phyloP scores from a whole-genome alignment of 2,113 vertebrate genomes.

The Syngnathus scovelli region DNA sequence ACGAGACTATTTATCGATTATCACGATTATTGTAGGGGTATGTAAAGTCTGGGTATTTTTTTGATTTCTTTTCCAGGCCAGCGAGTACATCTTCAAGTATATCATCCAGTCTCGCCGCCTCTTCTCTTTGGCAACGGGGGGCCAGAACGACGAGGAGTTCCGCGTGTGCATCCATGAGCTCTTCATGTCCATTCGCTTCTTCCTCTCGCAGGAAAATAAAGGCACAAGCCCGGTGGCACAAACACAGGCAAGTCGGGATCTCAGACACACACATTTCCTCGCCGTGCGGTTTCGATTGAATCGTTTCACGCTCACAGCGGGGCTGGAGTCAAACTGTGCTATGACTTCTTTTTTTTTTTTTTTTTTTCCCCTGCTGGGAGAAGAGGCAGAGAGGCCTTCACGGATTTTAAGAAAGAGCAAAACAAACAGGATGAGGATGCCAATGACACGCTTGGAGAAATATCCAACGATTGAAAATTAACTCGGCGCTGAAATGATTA shows the following conservation, averaged over 20 bases:
- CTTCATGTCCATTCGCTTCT: constrained; percentile 97
- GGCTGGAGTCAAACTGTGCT: constrained; percentile 30
- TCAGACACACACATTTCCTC: neutral
- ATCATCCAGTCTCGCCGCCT: constrained; percentile 93
- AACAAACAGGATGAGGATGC: constrained; percentile 47
- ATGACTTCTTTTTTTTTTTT: constrained; percentile 24
- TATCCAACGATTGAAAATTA: too few species aligned
- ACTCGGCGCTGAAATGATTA: neutral
- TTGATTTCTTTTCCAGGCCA: constrained; percentile 50
- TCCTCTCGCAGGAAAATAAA: constrained; percentile 93
- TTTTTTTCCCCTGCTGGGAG: constrained; percentile 21
- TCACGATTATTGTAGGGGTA: neutral
- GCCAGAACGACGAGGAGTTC: constrained; percentile 96
- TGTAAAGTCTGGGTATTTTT: too few species aligned
- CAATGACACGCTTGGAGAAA: constrained; percentile 32
- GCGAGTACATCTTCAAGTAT: constrained; percentile 97
- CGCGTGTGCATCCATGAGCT: constrained; percentile 92
- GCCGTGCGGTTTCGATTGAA: constrained; percentile 41
- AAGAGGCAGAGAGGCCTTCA: constrained; percentile 14
- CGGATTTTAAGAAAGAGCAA: constrained; percentile 38
- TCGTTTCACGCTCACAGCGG: constrained; percentile 37
- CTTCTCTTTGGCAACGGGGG: constrained; percentile 90
- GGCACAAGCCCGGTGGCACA: constrained; percentile 80
- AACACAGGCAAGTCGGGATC: constrained; percentile 75
- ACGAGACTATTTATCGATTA: constrained; percentile 19